Evolutionary conservation across 2,888 invertebrate species (phyloP).

Genomic region (Caenorhabditis sp.): DNA sequence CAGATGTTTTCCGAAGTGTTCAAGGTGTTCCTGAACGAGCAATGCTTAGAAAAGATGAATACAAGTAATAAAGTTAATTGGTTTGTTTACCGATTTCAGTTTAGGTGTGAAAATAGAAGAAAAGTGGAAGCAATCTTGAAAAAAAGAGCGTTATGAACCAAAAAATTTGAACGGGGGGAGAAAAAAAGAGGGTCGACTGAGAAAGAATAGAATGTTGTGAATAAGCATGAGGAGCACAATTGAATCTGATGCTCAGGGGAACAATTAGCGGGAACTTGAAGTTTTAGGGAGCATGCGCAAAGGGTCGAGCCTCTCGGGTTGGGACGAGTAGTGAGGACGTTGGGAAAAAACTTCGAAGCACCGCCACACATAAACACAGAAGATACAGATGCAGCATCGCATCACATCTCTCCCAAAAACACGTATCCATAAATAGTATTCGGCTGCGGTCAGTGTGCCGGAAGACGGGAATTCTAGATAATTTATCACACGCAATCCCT

Average conservation of each 20-base stretch:
- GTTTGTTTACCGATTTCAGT: constrained; percentile 55
- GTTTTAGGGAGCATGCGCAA: constrained; percentile 65
- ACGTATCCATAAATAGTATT: constrained; percentile 53
- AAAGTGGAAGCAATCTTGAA: neutral
- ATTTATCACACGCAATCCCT: constrained; percentile 32
- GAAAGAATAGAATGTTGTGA: constrained; percentile 60
- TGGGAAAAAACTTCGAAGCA: constrained; percentile 56
- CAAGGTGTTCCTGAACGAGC: constrained; percentile 7
- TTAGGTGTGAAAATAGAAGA: neutral
- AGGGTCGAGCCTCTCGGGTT: constrained; percentile 56
- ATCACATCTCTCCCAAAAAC: constrained; percentile 17
- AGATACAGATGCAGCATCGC: constrained; percentile 28
- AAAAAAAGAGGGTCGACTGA: constrained; percentile 25
- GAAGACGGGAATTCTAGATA: constrained; percentile 32
- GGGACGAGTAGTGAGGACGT: constrained; percentile 51
- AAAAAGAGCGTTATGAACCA: constrained; percentile 34
- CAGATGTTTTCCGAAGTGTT: constrained; percentile 15
- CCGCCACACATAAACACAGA: constrained; percentile 40
- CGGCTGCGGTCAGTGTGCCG: constrained; percentile 13
- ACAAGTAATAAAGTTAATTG: constrained; percentile 63
- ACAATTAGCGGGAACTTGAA: constrained; percentile 71
- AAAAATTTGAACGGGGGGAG: constrained; percentile 22
- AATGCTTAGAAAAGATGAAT: constrained; percentile 15
- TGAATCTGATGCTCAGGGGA: constrained; percentile 73
- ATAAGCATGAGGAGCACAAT: constrained; percentile 67